Evolutionary conservation across 2,797 vertebrate species (phyloP).

Genomic region (Ataeniobius toweri): DNA sequence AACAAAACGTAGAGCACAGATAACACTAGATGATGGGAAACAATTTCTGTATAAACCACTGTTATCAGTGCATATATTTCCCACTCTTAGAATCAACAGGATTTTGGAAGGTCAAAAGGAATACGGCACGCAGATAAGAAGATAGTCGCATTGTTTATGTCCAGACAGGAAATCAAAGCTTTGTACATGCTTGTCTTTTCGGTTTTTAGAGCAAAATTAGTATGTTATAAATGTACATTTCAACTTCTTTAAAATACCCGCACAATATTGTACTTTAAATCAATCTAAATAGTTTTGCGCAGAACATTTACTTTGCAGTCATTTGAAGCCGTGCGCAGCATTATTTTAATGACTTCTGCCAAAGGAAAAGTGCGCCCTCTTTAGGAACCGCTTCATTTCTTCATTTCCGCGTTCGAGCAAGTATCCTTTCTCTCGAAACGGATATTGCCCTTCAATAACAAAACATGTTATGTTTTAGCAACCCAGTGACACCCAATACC

Average conservation of each 20-base stretch:
- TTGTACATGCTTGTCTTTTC: neutral
- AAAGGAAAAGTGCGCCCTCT: constrained; percentile 30
- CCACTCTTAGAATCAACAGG: neutral
- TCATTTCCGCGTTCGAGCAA: neutral
- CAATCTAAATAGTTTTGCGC: neutral
- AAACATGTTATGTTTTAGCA: neutral
- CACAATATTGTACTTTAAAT: neutral
- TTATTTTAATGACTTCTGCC: neutral
- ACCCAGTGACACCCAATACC: accelerated
- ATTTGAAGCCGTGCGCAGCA: neutral
- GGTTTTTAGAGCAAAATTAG: neutral
- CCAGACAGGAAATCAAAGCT: neutral
- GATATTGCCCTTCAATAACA: neutral
- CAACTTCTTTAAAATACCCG: no score
- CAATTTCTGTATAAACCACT: neutral
- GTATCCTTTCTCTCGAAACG: constrained; percentile 53
- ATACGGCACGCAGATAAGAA: neutral
- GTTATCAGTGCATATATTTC: neutral
- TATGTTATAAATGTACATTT: neutral
- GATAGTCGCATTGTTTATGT: neutral
- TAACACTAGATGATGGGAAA: neutral
- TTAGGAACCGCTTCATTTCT: neutral
- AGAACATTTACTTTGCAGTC: neutral
- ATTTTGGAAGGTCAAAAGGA: constrained; percentile 4
- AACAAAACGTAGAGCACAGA: constrained; percentile 1